These are phyloP conservation scores for Chalcosyrphus nemorum DNA, from an alignment of 2,888 invertebrate genomes.

Conservation along the genomic window DNA sequence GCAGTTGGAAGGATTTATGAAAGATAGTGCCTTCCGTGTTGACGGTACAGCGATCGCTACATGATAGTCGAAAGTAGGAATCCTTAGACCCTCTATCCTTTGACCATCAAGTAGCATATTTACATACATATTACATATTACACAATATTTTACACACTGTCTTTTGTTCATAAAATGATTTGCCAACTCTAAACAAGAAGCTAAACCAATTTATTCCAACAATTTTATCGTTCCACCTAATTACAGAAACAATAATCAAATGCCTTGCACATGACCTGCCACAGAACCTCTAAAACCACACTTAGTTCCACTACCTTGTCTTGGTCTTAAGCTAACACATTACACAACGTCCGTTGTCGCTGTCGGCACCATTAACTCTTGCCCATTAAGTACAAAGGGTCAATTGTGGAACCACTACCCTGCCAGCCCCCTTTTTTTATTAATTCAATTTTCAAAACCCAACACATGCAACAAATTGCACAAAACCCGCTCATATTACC, in stretches of 20 bases:
- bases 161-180: too few species aligned
- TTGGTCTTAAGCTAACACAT: not conserved
- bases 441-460: constrained; percentile 20
- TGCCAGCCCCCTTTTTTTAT: constrained; percentile 20
- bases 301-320: not conserved
- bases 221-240: not conserved
- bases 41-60: too few species aligned
- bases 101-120: too few species aligned
- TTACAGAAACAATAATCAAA: not conserved
- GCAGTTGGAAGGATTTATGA: too few species aligned
- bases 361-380: constrained; percentile 13
- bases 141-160: too few species aligned
- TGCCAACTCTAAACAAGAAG: too few species aligned
- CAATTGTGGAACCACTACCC: constrained; percentile 14
- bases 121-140: too few species aligned
- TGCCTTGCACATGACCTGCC: not conserved
- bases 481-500: constrained; percentile 23
- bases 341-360: too few species aligned
- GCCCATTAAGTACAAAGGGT: constrained; percentile 29
- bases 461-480: not conserved
- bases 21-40: too few species aligned
- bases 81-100: too few species aligned
- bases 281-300: not conserved
- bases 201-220: too few species aligned
- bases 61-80: too few species aligned